Evolutionary conservation across 2,888 invertebrate genomes (phyloP).

Genomic region (Plebejus anna): DNA sequence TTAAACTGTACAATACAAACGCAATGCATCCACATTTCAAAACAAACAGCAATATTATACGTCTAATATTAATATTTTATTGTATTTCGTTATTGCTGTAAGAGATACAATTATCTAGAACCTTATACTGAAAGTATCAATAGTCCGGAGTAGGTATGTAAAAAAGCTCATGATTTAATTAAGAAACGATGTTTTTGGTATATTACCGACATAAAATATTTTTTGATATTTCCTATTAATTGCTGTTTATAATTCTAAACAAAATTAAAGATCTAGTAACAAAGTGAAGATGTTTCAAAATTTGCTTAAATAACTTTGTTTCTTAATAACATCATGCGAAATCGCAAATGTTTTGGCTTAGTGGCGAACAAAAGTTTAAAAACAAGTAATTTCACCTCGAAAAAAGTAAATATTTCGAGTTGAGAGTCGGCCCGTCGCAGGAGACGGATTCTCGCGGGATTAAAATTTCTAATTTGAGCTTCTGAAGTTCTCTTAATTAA

Average conservation of each 20-base stretch:
- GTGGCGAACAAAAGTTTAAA: slow-evolving; percentile 30
- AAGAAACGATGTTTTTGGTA: too few species aligned
- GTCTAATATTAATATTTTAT: not conserved
- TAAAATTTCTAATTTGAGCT: slow-evolving; percentile 70
- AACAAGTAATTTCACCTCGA: slow-evolving; percentile 37
- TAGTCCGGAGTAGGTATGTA: not conserved
- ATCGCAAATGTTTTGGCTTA: slow-evolving; percentile 9
- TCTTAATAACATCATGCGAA: slow-evolving; percentile 19
- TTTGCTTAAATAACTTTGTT: slow-evolving; percentile 1
- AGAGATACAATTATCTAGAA: not conserved
- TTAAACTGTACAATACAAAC: slow-evolving; percentile 10
- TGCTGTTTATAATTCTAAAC: not conserved
- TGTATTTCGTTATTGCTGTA: not conserved
- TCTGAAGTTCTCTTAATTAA: slow-evolving; percentile 73
- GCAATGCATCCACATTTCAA: slow-evolving; percentile 1
- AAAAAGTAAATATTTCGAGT: slow-evolving; percentile 50
- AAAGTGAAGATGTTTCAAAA: not conserved
- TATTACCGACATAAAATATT: not conserved
- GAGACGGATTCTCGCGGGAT: slow-evolving; percentile 60
- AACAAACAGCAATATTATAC: not conserved
- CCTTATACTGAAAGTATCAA: not conserved
- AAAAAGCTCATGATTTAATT: not conserved
- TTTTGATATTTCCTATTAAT: not conserved
- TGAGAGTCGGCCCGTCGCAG: slow-evolving; percentile 49
- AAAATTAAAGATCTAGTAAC: not conserved